Conservation (phyloP, 2,888 invertebrate genomes). For the Ashinkailepas kermadecensis region DNA sequence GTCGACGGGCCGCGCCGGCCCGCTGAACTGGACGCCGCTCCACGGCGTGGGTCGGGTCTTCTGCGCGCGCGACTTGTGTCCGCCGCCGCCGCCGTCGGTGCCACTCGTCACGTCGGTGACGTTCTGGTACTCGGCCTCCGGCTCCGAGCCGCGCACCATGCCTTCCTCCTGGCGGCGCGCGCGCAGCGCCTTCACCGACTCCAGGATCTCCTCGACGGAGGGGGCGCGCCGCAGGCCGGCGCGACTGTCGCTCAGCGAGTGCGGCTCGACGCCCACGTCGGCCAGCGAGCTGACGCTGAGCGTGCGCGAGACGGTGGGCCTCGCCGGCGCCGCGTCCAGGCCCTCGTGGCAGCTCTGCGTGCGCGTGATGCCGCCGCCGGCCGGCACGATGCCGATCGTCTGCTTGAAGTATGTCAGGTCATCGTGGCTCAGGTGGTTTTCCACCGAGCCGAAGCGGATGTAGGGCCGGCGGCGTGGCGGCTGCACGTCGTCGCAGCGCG, state of each 20-base stretch:
- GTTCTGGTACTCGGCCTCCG: slow-evolving; percentile 30
- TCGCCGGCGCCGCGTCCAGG: slow-evolving; percentile 26
- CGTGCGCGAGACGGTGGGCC: slow-evolving; percentile 29
- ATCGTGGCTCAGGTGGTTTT: slow-evolving; percentile 25
- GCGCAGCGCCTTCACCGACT: slow-evolving; percentile 34
- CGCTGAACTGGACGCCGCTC: slow-evolving; percentile 25
- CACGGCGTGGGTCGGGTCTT: slow-evolving; percentile 19
- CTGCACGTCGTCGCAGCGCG: slow-evolving; percentile 24
- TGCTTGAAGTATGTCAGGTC: slow-evolving; percentile 29
- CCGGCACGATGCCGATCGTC: slow-evolving; percentile 25
- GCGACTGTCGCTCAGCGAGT: slow-evolving; percentile 24
- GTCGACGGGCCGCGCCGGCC: slow-evolving; percentile 26
- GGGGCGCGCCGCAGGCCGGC: slow-evolving; percentile 31
- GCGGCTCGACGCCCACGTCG: slow-evolving; percentile 26
- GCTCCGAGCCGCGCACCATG: slow-evolving; percentile 28
- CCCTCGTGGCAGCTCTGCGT: slow-evolving; percentile 34
- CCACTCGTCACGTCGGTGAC: slow-evolving; percentile 2
- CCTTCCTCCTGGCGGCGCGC: slow-evolving; percentile 29
- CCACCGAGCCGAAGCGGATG: slow-evolving; percentile 31
- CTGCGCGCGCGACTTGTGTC: not conserved
- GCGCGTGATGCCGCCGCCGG: slow-evolving; percentile 29
- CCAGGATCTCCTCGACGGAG: slow-evolving; percentile 36
- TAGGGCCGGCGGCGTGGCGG: slow-evolving; percentile 32
- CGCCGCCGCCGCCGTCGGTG: slow-evolving; percentile 17
- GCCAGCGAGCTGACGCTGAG: slow-evolving; percentile 33